phyloP scores from a whole-genome alignment of 1,140 invertebrate genomes.

The Whitmania pigra region DNA sequence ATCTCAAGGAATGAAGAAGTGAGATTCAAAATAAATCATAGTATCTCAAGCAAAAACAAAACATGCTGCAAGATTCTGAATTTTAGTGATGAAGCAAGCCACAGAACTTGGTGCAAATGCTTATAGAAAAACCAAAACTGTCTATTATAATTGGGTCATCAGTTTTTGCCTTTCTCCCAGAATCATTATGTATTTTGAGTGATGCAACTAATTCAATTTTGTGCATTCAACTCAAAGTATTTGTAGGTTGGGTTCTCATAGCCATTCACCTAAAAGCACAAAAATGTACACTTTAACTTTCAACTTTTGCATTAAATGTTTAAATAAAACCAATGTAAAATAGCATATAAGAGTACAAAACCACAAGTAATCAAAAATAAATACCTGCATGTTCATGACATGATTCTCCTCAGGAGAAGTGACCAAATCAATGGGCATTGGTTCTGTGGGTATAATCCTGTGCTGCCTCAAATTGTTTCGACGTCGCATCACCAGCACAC shows the following conservation, averaged over 20 bases:
- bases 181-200: too few relatives aligned
- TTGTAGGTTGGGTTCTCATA: constrained; percentile 99
- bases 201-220: neutral
- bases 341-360: too few relatives aligned
- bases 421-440: constrained; percentile 50
- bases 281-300: neutral
- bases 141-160: too few relatives aligned
- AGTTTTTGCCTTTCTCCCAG: too few relatives aligned
- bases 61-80: too few relatives aligned
- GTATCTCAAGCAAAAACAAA: too few relatives aligned
- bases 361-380: constrained; percentile 38
- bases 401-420: constrained; percentile 92
- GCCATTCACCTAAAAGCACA: constrained; percentile 64
- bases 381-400: constrained; percentile 95
- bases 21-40: too few relatives aligned
- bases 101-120: too few relatives aligned
- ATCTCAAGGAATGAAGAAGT: too few relatives aligned
- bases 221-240: constrained; percentile 69
- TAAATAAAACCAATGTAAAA: too few relatives aligned
- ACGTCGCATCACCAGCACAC: constrained; percentile 73
- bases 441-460: constrained; percentile 67
- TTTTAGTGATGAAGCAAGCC: too few relatives aligned
- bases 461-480: constrained; percentile 41
- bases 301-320: neutral
- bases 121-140: too few relatives aligned